Conservation (phyloP, 2,797 vertebrate species). For the Platyrinchus mystaceus region DNA sequence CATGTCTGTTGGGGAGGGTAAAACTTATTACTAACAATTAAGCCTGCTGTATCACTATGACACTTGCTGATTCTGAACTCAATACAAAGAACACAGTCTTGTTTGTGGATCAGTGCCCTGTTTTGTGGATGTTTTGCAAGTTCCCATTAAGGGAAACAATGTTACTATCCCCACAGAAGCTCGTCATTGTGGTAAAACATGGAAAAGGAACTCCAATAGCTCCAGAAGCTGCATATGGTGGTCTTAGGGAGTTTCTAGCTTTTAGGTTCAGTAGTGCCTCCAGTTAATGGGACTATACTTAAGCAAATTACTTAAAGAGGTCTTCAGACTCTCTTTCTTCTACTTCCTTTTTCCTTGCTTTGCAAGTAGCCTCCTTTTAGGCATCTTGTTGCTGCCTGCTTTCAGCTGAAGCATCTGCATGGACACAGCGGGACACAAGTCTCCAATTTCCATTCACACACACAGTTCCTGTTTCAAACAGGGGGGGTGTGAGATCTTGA, state of each 20-base stretch:
- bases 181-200: not conserved
- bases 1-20: not conserved
- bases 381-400: not conserved
- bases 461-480: not conserved
- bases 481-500: not conserved
- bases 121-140: not conserved
- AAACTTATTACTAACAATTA: not conserved
- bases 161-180: not conserved
- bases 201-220: not conserved
- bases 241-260: not conserved
- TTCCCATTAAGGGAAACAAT: not conserved
- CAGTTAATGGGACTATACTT: not conserved
- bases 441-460: conserved; percentile 17
- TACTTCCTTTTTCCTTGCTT: not conserved
- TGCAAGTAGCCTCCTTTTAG: not conserved
- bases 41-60: not conserved
- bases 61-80: not conserved
- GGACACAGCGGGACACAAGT: not conserved
- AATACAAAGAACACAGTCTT: not conserved
- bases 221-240: not conserved
- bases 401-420: not conserved
- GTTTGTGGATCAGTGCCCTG: not conserved
- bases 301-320: not conserved
- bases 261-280: not conserved
- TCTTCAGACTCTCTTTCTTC: not conserved